A percentile compares a stretch with the other conserved stretches of the same genome.
phyloP scores from a whole-genome alignment of 2,888 invertebrate species.

The Drosophila flavopinicola region DNA sequence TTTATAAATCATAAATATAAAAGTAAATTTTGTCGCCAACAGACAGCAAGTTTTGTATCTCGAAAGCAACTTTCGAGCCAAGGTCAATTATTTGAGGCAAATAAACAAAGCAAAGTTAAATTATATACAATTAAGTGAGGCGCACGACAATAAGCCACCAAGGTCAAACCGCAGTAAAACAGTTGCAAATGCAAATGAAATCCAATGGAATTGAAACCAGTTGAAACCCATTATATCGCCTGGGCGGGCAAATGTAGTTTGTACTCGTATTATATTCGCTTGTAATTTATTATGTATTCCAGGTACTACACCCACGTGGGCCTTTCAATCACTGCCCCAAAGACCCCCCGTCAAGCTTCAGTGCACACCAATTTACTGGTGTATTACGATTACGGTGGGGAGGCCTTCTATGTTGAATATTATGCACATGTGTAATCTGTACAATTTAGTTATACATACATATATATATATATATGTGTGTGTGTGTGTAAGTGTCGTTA shows the following conservation, averaged over 20 bases:
- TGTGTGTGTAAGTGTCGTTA: too few relatives aligned
- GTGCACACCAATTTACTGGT: constrained; percentile 23
- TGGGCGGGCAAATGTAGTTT: constrained; percentile 18
- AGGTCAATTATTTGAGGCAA: constrained; percentile 62
- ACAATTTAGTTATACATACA: background rate
- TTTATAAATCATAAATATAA: background rate
- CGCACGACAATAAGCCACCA: constrained; percentile 29
- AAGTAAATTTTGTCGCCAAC: background rate
- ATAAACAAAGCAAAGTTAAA: constrained; percentile 49
- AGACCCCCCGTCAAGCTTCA: constrained; percentile 38
- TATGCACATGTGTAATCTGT: background rate
- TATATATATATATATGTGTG: too few relatives aligned
- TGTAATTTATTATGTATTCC: constrained; percentile 24
- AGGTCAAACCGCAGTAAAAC: constrained; percentile 49
- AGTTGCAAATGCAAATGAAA: constrained; percentile 28
- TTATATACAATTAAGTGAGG: constrained; percentile 25
- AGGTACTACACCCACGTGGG: constrained; percentile 2
- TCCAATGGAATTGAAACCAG: constrained; percentile 27
- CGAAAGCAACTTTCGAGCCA: constrained; percentile 23
- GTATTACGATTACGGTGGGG: constrained; percentile 4
- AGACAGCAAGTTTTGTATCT: background rate
- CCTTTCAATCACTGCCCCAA: constrained; percentile 17
- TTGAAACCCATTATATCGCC: constrained; percentile 60
- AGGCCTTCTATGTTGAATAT: constrained; percentile 10
- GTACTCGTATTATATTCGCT: constrained; percentile 38